phyloP scores from a whole-genome alignment of 2,113 vertebrate genomes.

The Vanacampus margaritifer region DNA sequence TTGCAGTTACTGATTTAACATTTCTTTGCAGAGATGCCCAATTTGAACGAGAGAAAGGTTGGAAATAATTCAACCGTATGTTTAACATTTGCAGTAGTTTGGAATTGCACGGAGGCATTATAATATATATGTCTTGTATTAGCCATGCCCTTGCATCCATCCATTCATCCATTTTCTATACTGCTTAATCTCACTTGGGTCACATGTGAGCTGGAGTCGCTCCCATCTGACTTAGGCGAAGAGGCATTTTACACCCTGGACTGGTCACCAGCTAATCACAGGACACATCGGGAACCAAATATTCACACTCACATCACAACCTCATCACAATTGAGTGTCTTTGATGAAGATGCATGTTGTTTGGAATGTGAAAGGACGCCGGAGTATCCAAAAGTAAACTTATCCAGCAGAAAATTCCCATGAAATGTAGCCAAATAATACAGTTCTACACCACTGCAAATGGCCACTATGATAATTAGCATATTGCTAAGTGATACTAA shows the following conservation, averaged over 20 bases:
- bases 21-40: neutral
- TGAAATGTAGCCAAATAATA: neutral
- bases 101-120: too few species aligned
- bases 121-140: too few species aligned
- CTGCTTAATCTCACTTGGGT: too few species aligned
- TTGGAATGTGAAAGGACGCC: too few species aligned
- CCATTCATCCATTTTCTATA: too few species aligned
- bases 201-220: too few species aligned
- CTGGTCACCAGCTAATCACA: neutral
- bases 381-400: too few species aligned
- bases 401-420: neutral
- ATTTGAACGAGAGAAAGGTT: neutral
- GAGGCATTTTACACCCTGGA: neutral
- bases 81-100: neutral
- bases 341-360: neutral
- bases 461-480: neutral
- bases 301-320: neutral
- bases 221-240: neutral
- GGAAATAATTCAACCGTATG: too few species aligned
- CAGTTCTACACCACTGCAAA: neutral
- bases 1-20: neutral
- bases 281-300: neutral
- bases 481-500: neutral
- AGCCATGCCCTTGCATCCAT: too few species aligned
- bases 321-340: neutral